Conservation (phyloP, 2,888 invertebrate genomes). For the Pseudococcus longispinus region DNA sequence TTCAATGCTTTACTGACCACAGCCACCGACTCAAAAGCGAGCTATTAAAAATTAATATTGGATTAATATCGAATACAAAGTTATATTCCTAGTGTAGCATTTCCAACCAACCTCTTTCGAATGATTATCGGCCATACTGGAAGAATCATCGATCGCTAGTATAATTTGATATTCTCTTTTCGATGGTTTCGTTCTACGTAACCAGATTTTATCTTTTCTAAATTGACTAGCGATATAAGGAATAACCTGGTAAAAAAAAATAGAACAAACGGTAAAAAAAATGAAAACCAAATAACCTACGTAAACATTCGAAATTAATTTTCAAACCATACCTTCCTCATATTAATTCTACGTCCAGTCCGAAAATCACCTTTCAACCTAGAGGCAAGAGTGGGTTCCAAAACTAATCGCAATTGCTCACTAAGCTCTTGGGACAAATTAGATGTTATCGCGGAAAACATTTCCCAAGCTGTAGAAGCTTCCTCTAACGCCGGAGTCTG, state of each 20-base stretch:
- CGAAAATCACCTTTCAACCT: constrained; percentile 87
- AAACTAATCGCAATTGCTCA: constrained; percentile 89
- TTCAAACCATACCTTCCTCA: constrained; percentile 74
- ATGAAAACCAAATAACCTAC: neutral
- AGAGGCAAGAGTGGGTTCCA: constrained; percentile 94
- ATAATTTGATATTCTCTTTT: constrained; percentile 96
- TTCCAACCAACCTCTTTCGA: constrained; percentile 68
- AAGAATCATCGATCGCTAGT: constrained; percentile 95
- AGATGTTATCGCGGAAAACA: constrained; percentile 69
- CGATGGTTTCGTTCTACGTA: constrained; percentile 92
- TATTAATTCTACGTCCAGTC: constrained; percentile 95
- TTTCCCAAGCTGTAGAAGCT: constrained; percentile 69
- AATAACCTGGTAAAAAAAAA: constrained; percentile 73
- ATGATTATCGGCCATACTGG: constrained; percentile 86
- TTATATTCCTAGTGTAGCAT: neutral
- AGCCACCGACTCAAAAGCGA: constrained; percentile 94
- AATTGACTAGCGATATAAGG: constrained; percentile 99
- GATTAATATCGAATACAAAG: constrained; percentile 60
- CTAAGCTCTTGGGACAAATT: constrained; percentile 83
- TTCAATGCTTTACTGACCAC: constrained; percentile 87
- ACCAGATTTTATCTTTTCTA: constrained; percentile 98
- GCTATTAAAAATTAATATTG: constrained; percentile 59
- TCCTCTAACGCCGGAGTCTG: constrained; percentile 62
- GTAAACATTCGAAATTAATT: neutral
- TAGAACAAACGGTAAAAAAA: neutral